These are phyloP conservation scores for Eilema sororculum DNA, from an alignment of 2,888 invertebrate genomes.

Conservation along the genomic window DNA sequence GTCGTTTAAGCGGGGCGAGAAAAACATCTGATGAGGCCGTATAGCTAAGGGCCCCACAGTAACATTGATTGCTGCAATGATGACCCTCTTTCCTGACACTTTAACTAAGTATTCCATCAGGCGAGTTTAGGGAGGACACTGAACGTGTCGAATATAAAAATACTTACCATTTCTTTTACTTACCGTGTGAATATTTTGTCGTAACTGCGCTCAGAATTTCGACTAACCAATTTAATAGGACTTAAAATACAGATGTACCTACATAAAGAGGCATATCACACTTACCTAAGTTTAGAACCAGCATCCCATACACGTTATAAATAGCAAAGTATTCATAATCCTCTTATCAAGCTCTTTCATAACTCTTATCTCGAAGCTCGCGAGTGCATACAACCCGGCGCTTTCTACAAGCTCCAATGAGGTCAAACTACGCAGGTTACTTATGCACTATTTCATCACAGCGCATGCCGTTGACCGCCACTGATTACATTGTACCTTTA, in stretches of 20 bases:
- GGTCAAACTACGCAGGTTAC: slow-evolving; percentile 39
- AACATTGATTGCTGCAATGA: too few relatives aligned
- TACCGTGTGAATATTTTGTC: too few relatives aligned
- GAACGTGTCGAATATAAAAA: too few relatives aligned
- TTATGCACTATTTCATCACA: slow-evolving; percentile 34
- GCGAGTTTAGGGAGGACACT: too few relatives aligned
- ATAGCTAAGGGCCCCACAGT: too few relatives aligned
- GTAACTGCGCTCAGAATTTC: not conserved
- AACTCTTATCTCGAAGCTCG: slow-evolving; percentile 45
- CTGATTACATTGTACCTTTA: slow-evolving; percentile 14
- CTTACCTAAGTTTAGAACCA: not conserved
- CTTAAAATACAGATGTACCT: not conserved
- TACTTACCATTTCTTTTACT: too few relatives aligned
- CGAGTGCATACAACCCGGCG: slow-evolving; percentile 33
- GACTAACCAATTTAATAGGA: too few relatives aligned
- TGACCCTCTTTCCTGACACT: too few relatives aligned
- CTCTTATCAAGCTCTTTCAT: slow-evolving; percentile 48
- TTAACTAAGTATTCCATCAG: too few relatives aligned
- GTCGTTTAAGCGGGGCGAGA: too few relatives aligned
- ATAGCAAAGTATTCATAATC: slow-evolving; percentile 37
- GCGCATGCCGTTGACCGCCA: slow-evolving; percentile 37
- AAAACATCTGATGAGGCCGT: too few relatives aligned
- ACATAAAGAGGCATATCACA: not conserved
- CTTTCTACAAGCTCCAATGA: slow-evolving; percentile 48
- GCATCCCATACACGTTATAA: slow-evolving; percentile 31